A percentile compares a stretch with the other conserved stretches of the same genome.
Conservation (phyloP, 2,888 invertebrate genomes). For the Drosophila paucipuncta region DNA sequence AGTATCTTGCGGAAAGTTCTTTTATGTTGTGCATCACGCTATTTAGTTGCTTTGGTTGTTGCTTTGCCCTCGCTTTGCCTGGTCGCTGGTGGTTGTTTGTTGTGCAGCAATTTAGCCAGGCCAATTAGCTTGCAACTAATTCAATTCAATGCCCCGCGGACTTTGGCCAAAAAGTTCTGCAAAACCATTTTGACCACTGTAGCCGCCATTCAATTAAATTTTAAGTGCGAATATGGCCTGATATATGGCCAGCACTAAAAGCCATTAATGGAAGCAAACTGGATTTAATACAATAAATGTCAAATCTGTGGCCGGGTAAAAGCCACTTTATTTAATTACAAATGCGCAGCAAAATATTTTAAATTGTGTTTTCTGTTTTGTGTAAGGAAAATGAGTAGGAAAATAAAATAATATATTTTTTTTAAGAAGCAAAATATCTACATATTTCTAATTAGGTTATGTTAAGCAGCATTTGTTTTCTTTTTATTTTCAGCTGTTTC, state of each 20-base stretch:
- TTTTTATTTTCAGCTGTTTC: not conserved
- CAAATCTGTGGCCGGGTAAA: not conserved
- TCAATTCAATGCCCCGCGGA: constrained; percentile 51
- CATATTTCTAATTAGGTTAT: not conserved
- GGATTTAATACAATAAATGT: constrained; percentile 34
- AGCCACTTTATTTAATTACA: not conserved
- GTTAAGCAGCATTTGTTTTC: not conserved
- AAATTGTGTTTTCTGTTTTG: not conserved
- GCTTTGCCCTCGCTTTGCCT: constrained; percentile 10
- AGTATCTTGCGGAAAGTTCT: constrained; percentile 18
- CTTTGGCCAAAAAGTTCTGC: constrained; percentile 25
- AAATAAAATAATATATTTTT: no score
- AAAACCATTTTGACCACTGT: constrained; percentile 6
- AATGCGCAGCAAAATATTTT: not conserved
- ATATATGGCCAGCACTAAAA: constrained; percentile 39
- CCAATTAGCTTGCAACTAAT: constrained; percentile 68
- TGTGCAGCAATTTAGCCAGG: constrained; percentile 58
- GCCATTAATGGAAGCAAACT: constrained; percentile 51
- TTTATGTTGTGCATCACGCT: constrained; percentile 27
- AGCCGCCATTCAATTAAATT: constrained; percentile 55
- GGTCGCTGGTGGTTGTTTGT: constrained; percentile 62
- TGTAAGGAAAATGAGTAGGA: not conserved
- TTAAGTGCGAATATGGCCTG: constrained; percentile 24
- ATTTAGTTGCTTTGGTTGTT: constrained; percentile 29
- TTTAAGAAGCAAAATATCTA: not conserved